These are phyloP conservation scores for Nezara viridula DNA, from an alignment of 2,888 invertebrate genomes.

Conservation along the genomic window DNA sequence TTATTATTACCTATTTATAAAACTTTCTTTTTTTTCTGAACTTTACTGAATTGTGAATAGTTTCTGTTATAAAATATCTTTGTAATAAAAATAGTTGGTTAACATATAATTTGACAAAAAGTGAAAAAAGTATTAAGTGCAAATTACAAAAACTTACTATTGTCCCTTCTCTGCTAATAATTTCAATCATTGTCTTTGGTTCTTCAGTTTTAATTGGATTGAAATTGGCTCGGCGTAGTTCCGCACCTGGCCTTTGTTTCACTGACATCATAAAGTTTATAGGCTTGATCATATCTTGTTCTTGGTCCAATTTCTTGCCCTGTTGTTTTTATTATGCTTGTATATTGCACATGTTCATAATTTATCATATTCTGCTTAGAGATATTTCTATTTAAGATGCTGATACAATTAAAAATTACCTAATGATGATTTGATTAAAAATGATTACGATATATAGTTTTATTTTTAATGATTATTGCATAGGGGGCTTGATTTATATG, in stretches of 20 bases:
- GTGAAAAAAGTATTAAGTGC: neutral
- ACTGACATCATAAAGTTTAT: constrained; percentile 53
- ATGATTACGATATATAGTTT: neutral
- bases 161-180: constrained; percentile 35
- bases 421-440: neutral
- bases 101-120: no score
- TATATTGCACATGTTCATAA: neutral
- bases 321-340: neutral
- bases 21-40: no score
- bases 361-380: neutral
- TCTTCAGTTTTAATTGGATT: constrained; percentile 39
- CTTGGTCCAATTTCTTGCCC: neutral
- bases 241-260: constrained; percentile 56
- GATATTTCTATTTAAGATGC: neutral
- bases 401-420: neutral
- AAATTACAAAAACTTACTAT: constrained; percentile 33
- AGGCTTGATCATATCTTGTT: neutral
- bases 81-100: no score
- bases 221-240: constrained; percentile 41
- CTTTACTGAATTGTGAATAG: no score
- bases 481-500: no score
- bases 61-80: no score
- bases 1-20: no score
- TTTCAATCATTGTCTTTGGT: constrained; percentile 54
- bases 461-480: no score